phyloP scores from a whole-genome alignment of 1,140 invertebrate genomes.

The Drosophila tropicalis region DNA sequence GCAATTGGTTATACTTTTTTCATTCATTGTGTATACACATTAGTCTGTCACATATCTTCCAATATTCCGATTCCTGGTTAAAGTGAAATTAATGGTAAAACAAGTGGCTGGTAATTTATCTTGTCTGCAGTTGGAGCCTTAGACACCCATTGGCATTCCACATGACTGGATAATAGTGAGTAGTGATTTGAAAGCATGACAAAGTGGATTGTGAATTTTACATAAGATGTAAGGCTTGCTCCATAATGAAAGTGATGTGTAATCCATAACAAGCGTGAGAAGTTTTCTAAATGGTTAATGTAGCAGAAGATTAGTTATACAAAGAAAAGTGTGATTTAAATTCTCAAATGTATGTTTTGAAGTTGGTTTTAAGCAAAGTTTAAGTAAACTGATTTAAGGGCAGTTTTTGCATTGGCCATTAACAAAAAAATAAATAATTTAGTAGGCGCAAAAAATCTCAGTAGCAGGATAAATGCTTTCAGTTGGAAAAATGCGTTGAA shows the following conservation, averaged over 20 bases:
- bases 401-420: conserved; percentile 46
- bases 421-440: conserved; percentile 61
- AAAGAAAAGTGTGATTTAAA: no score
- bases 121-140: neutral
- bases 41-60: no score
- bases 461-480: conserved; percentile 59
- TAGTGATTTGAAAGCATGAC: neutral
- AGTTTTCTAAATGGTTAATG: conserved; percentile 1
- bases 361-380: neutral
- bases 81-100: neutral
- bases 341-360: no score
- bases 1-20: no score
- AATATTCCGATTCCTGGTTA: neutral
- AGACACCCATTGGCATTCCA: conserved; percentile 1
- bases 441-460: conserved; percentile 55
- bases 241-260: neutral
- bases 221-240: conserved; percentile 6
- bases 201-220: conserved; percentile 10
- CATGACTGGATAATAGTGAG: neutral
- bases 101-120: neutral
- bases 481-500: conserved; percentile 56
- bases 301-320: neutral
- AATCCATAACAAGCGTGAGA: conserved; percentile 2
- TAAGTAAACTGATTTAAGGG: conserved; percentile 31
- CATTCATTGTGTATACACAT: no score